These are phyloP conservation scores for Sterrhoptilus dennistouni DNA, from an alignment of 2,113 vertebrate species.

Conservation along the genomic window DNA sequence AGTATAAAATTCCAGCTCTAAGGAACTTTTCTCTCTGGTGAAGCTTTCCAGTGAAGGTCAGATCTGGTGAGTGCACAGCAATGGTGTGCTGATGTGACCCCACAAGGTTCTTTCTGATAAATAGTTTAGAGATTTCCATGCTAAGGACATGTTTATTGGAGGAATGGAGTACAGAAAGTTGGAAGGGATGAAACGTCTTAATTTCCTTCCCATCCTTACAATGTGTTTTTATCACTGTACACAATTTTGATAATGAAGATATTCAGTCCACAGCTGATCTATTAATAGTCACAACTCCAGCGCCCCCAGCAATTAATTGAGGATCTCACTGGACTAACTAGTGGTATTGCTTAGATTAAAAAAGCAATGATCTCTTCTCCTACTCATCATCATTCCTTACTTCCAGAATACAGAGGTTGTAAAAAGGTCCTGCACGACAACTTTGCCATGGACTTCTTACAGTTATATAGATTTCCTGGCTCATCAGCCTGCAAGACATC, in stretches of 20 bases:
- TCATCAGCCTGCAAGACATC: not conserved
- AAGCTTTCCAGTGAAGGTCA: not conserved
- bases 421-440: not conserved
- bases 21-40: not conserved
- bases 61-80: not conserved
- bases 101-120: not conserved
- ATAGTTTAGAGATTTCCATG: not conserved
- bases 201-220: not conserved
- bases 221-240: not conserved
- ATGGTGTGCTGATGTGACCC: not conserved
- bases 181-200: not conserved
- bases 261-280: not conserved
- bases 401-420: not conserved
- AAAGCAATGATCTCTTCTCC: not conserved
- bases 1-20: not conserved
- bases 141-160: not conserved
- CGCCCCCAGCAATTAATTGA: not conserved
- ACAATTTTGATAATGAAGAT: not conserved
- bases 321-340: not conserved
- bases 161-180: not conserved
- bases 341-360: not conserved
- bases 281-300: not conserved
- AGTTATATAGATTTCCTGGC: not conserved
- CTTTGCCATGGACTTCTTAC: not conserved
- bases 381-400: not conserved